These are phyloP conservation scores for Trichogramma pretiosum DNA, from an alignment of 1,140 invertebrate genomes.

Conservation along the genomic window DNA sequence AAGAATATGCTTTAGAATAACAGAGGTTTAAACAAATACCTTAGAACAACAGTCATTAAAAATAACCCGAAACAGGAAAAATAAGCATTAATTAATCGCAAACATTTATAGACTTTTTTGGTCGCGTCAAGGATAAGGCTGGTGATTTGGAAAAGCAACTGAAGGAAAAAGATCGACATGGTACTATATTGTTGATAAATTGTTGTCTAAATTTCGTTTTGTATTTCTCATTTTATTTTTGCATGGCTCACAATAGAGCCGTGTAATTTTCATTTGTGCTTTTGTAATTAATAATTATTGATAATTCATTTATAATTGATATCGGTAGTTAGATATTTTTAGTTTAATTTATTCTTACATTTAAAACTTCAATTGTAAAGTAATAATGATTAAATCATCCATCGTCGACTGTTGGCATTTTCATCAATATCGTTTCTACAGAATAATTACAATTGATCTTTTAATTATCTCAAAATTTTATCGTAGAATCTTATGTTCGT, in stretches of 20 bases:
- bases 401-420: too few relatives aligned
- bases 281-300: not conserved
- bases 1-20: too few relatives aligned
- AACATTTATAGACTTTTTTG: slow-evolving; percentile 72
- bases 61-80: too few relatives aligned
- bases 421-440: too few relatives aligned
- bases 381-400: too few relatives aligned
- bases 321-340: not conserved
- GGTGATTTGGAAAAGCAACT: slow-evolving; percentile 81
- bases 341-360: not conserved
- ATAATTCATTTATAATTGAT: too few relatives aligned
- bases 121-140: slow-evolving; percentile 84
- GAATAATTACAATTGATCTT: slow-evolving; percentile 11
- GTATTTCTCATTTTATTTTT: slow-evolving; percentile 13
- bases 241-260: not conserved
- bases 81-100: slow-evolving; percentile 19
- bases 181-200: slow-evolving; percentile 39
- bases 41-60: too few relatives aligned
- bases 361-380: too few relatives aligned
- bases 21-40: too few relatives aligned
- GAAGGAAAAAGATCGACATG: slow-evolving; percentile 87
- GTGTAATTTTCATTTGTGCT: not conserved
- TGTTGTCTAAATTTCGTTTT: slow-evolving; percentile 13
- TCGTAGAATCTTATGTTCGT: slow-evolving; percentile 3
- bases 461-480: not conserved